phyloP scores from a whole-genome alignment of 2,113 vertebrate genomes.

The Strigops habroptila region DNA sequence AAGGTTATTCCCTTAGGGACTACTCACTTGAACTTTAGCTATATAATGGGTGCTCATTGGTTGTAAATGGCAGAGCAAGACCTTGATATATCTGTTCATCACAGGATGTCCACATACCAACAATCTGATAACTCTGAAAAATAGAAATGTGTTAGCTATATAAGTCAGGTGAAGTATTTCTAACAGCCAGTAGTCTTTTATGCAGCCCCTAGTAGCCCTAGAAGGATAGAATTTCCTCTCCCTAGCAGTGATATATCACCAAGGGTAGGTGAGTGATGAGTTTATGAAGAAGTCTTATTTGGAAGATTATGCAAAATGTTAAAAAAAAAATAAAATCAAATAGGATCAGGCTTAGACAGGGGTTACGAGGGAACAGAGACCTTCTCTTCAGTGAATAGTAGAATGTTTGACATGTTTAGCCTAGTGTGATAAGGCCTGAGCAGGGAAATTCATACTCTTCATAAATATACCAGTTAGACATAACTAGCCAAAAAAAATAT shows the following conservation, averaged over 20 bases:
- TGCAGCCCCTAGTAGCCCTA: neutral
- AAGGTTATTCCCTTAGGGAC: neutral
- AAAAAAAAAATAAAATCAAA: neutral
- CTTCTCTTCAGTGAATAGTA: neutral
- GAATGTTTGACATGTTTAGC: neutral
- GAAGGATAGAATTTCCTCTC: neutral
- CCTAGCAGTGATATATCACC: neutral
- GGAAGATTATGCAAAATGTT: neutral
- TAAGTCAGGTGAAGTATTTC: neutral
- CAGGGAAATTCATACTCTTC: neutral
- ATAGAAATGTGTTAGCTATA: neutral
- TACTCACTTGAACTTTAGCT: slow-evolving; percentile 1
- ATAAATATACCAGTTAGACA: neutral
- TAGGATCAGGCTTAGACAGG: neutral
- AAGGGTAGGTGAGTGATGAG: neutral
- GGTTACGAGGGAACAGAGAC: neutral
- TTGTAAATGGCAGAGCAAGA: neutral
- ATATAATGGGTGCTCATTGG: neutral
- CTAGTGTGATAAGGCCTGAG: neutral
- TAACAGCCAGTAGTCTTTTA: neutral
- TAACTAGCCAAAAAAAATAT: neutral
- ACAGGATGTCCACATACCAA: neutral
- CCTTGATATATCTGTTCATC: neutral
- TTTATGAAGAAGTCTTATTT: neutral
- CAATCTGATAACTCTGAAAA: neutral